A percentile compares a stretch with the other conserved stretches of the same genome.
phyloP scores from a whole-genome alignment of 2,888 invertebrate species.

The Chloroclystis v-ata region DNA sequence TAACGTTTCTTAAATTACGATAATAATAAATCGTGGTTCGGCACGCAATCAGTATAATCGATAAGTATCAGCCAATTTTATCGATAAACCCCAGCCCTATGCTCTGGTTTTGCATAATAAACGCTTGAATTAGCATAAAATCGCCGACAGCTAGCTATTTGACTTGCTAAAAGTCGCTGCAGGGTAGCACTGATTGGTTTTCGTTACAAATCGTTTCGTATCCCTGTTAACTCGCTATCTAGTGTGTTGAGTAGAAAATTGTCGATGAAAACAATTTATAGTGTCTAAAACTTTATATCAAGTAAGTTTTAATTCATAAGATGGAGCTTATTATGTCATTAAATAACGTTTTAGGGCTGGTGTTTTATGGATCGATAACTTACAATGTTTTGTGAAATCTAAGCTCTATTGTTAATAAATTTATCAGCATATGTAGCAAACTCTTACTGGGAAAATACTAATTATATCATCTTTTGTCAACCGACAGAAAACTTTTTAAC shows the following conservation, averaged over 20 bases:
- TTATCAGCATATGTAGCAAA: no score
- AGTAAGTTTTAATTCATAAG: neutral
- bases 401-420: no score
- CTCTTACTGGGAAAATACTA: no score
- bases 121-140: conserved; percentile 68
- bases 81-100: conserved; percentile 32
- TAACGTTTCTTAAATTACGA: no score
- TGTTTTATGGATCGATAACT: no score
- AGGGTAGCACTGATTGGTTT: conserved; percentile 43
- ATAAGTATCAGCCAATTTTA: conserved; percentile 5
- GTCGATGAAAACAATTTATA: neutral
- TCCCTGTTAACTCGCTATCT: conserved; percentile 12
- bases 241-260: conserved; percentile 9
- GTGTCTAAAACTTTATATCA: neutral
- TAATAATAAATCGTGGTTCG: no score
- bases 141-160: conserved; percentile 62
- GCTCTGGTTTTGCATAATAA: conserved; percentile 65
- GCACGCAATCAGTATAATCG: conserved; percentile 1
- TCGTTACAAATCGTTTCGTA: conserved; percentile 40
- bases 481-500: no score
- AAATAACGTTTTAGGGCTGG: no score
- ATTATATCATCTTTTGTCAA: no score
- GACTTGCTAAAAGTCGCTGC: conserved; percentile 66
- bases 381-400: no score
- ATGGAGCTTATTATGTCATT: no score